A percentile compares a stretch with the other conserved stretches of the same genome.
phyloP scores from a whole-genome alignment of 1,140 invertebrate species.

The Neuroterus valhalla region DNA sequence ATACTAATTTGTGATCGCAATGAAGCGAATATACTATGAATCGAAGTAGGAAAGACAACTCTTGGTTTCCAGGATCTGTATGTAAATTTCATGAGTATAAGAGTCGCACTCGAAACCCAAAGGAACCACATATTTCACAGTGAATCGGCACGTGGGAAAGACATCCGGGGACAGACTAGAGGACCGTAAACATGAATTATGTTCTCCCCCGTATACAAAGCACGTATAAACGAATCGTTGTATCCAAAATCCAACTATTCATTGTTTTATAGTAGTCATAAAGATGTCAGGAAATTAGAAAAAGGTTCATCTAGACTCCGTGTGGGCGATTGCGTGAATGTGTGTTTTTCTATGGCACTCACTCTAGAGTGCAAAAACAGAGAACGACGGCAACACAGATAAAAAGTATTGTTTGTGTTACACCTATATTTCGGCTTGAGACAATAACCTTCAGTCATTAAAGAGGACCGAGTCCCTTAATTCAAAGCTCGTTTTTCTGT shows the following conservation, averaged over 20 bases:
- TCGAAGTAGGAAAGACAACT: slow-evolving; percentile 1
- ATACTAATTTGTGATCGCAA: background rate
- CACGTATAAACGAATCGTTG: slow-evolving; percentile 48
- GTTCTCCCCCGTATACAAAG: slow-evolving; percentile 48
- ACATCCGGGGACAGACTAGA: slow-evolving; percentile 46
- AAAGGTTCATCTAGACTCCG: slow-evolving; percentile 48
- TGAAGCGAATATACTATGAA: background rate
- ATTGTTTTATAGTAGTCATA: slow-evolving; percentile 60
- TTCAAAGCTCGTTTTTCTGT: no score
- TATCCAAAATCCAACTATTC: slow-evolving; percentile 42
- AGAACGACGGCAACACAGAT: slow-evolving; percentile 42
- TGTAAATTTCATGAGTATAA: background rate
- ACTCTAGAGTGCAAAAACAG: slow-evolving; percentile 39
- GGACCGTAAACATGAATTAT: slow-evolving; percentile 54
- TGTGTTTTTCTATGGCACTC: slow-evolving; percentile 30
- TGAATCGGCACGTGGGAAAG: slow-evolving; percentile 48
- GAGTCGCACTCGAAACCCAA: background rate
- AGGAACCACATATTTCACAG: slow-evolving; percentile 3
- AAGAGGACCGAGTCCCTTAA: no score
- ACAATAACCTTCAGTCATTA: no score
- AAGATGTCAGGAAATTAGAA: slow-evolving; percentile 55
- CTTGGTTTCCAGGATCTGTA: background rate
- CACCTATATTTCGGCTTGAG: no score
- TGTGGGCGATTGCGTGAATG: slow-evolving; percentile 40
- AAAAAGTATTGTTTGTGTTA: no score